Evolutionary conservation across 2,113 vertebrate species (phyloP), one percentile per base, ranked within the genome.

Genomic region (Crotalus helleri): DNA sequence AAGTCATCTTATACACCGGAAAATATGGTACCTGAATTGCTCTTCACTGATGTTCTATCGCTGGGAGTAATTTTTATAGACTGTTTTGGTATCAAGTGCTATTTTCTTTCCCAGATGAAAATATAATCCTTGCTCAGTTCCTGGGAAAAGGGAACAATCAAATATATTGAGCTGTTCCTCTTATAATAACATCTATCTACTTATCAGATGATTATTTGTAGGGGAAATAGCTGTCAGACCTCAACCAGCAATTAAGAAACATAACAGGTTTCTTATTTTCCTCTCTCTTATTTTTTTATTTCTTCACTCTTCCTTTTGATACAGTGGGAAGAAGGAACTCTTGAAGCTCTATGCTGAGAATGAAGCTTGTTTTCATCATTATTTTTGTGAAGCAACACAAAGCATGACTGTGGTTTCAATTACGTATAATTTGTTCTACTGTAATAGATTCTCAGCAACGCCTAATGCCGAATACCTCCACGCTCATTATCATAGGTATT

Each of bases 331-430:
- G 91, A 94, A 91, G 9, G 86, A 94, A 54, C 92, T 61, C 12
- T 59, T 61, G 87, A 39, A 58, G 19, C 89, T 58, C 85, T 85
- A 92, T 90, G 87, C 3, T 93, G 58, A 49, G 85, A 89, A 94
- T 51, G 4, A 15, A 93, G 61, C 19, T 21, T 88, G 51, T 53
- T 53, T 85, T 54, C 39, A 57, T 33, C 24, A 17, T 46, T 81
- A n/a, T 92, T 58, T 64, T 53, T 58, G 17, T 91, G 93, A 93
- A 87, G 93, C 58, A 92, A 26, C 58, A 92, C n/a, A 90, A 95
- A 55, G 39, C 29, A 29, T 55, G 89, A 58, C 69, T 90, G 49
- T 17, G 49, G 39, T 54, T 92, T 91, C 57, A 53, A n/a, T n/a
- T 89, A 88, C 92, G 23, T n/a, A 4, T 39, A 89, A 89, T 74